Conservation (phyloP, 2,888 invertebrate genomes). For the Apodemia duryi region DNA sequence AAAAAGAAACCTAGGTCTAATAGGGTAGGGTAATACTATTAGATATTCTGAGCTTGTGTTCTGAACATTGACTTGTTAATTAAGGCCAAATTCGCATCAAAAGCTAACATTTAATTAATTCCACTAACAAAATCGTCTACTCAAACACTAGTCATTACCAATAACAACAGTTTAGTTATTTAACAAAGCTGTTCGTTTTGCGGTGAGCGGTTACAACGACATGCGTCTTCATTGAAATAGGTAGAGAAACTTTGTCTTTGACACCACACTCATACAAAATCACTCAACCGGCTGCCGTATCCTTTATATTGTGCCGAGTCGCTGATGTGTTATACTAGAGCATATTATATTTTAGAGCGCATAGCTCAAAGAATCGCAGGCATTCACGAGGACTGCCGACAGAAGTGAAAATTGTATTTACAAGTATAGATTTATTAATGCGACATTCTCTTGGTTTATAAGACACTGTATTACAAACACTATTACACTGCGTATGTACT, state of each 20-base stretch:
- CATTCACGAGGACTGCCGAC: too few species aligned
- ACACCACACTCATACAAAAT: slow-evolving; percentile 15
- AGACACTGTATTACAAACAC: too few species aligned
- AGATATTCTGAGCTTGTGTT: too few species aligned
- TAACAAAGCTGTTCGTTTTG: slow-evolving; percentile 7
- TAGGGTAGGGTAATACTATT: too few species aligned
- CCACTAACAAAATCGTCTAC: background rate
- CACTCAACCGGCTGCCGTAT: slow-evolving; percentile 15
- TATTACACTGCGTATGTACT: too few species aligned
- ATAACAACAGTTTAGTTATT: slow-evolving; percentile 13
- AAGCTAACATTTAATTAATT: background rate
- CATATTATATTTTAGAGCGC: background rate
- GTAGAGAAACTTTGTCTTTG: slow-evolving; percentile 14
- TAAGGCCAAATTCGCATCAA: background rate
- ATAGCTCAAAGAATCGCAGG: too few species aligned
- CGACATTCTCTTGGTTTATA: too few species aligned
- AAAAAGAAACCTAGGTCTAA: too few species aligned
- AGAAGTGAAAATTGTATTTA: too few species aligned
- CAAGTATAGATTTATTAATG: too few species aligned
- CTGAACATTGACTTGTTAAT: too few species aligned
- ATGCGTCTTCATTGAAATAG: slow-evolving; percentile 12
- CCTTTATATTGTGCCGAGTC: slow-evolving; percentile 13
- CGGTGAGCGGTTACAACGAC: slow-evolving; percentile 7
- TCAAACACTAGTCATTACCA: background rate
- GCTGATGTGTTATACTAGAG: background rate